Evolutionary conservation across 1,140 invertebrate genomes (phyloP).

Genomic region (Hermetia illucens): DNA sequence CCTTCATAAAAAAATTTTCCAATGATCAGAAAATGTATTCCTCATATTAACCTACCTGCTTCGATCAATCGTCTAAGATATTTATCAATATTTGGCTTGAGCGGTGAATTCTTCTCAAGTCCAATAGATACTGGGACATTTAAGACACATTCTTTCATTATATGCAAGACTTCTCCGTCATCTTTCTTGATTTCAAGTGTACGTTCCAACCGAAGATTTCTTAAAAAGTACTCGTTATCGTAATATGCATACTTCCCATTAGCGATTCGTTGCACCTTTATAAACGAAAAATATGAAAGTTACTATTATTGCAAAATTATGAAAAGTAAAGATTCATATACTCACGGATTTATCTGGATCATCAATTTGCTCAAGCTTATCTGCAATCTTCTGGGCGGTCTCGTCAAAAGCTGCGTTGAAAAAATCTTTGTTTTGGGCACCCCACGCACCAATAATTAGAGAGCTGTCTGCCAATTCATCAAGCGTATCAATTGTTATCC

Average conservation of each 20-base stretch:
- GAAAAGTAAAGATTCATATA: not conserved
- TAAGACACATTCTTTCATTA: constrained; percentile 66
- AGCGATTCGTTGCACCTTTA: constrained; percentile 38
- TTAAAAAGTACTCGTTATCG: constrained; percentile 59
- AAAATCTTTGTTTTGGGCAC: constrained; percentile 48
- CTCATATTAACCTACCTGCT: constrained; percentile 34
- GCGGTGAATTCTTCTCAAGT: constrained; percentile 63
- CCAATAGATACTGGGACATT: constrained; percentile 67
- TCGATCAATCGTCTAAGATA: constrained; percentile 51
- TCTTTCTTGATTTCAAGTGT: constrained; percentile 34
- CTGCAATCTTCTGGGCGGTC: constrained; percentile 45
- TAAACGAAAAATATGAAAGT: constrained; percentile 6
- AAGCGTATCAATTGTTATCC: constrained; percentile 62
- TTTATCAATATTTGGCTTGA: constrained; percentile 52
- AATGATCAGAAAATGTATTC: not conserved
- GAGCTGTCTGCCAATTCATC: constrained; percentile 46
- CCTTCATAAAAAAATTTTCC: constrained; percentile 1
- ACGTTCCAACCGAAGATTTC: constrained; percentile 41
- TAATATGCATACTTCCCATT: constrained; percentile 61
- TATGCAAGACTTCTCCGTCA: constrained; percentile 47
- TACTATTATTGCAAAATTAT: not conserved
- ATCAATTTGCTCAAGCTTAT: constrained; percentile 44
- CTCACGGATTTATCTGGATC: constrained; percentile 40
- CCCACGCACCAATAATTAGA: constrained; percentile 51
- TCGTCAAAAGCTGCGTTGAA: constrained; percentile 52